Base-by-base conservation (phyloP, 2,888 invertebrate species). In the Hydrotaea cyrtoneurina region DNA sequence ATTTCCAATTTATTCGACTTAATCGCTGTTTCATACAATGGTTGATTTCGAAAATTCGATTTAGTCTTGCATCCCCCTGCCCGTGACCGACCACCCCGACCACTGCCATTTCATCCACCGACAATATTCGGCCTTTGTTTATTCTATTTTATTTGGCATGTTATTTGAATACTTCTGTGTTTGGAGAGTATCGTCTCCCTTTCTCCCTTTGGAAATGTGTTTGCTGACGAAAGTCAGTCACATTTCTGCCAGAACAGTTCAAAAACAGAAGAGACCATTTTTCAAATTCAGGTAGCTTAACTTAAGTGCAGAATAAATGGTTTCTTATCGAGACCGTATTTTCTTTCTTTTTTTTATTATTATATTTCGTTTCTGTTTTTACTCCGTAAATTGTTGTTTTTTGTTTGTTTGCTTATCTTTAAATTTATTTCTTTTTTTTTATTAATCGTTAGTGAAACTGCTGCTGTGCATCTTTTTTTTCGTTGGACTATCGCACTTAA, bases 231-330 rank as follows among this genome's bases (percentile, higher is more conserved):
- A 62, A 26, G n/a, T 53, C 17, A 26, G 23, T 53, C 17, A 55
- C 23, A 59, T 26, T 59, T 59, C 55, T 17, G 21, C 55, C 1
- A 23, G 59, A 23, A 69, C 43, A 21, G 46, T 31, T 17, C 31
- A 26, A 11, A 69, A 69, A 11, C 3, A 39, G 31, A 13, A 23
- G 19, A 57, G 55, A 69, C 50, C 66, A 36, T 39, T 59, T 74
- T 74, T 69, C 57, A 26, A 69, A 69, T 74, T 75, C 59, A 82
- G 82, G 78, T 82, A 50, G 57, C 74, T 50, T 19, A 55, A 55
- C 31, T 64, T 57, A 36, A 77, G 66, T 26, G 57, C 69, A 50
- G 17, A 69, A 39, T 69, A 57, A 69, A 69, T 69, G 21, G 46
- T 46, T 69, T 69, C 69, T 46, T 23, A 69, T 69, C 69, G 69